Conservation (phyloP, 2,113 vertebrate genomes). For the Castor canadensis region DNA sequence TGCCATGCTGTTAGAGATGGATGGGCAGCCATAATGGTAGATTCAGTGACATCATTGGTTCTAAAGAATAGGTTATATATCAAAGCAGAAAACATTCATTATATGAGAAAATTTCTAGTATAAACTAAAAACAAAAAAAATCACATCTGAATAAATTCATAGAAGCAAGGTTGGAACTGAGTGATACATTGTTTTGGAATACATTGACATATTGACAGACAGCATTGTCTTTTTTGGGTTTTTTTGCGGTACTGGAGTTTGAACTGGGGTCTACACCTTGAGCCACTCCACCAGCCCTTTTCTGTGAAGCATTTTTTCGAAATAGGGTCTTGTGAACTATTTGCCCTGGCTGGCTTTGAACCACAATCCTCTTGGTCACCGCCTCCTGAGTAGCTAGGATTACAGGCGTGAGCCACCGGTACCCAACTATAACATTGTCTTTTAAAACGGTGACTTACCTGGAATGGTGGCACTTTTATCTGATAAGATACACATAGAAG, state of each 20-base stretch:
- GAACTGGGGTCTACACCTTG: too few species aligned
- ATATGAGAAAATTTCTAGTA: background rate
- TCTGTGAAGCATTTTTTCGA: too few species aligned
- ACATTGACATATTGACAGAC: background rate
- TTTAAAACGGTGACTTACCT: background rate
- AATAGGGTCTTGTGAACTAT: too few species aligned
- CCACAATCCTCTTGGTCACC: too few species aligned
- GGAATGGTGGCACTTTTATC: background rate
- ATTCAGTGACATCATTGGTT: background rate
- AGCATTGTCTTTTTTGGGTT: too few species aligned
- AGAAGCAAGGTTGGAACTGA: background rate
- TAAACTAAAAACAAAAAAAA: background rate
- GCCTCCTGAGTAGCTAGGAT: too few species aligned
- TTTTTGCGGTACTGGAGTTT: too few species aligned
- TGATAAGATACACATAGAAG: background rate
- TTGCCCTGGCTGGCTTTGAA: too few species aligned
- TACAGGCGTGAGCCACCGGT: too few species aligned
- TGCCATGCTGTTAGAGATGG: background rate
- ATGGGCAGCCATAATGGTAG: background rate
- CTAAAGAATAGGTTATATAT: background rate
- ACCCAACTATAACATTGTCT: background rate
- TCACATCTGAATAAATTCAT: background rate
- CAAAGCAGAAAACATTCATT: background rate
- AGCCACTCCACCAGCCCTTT: too few species aligned
- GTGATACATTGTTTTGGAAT: background rate